Base-by-base conservation (phyloP, 2,113 vertebrate species). In the Dasyprocta punctata region DNA sequence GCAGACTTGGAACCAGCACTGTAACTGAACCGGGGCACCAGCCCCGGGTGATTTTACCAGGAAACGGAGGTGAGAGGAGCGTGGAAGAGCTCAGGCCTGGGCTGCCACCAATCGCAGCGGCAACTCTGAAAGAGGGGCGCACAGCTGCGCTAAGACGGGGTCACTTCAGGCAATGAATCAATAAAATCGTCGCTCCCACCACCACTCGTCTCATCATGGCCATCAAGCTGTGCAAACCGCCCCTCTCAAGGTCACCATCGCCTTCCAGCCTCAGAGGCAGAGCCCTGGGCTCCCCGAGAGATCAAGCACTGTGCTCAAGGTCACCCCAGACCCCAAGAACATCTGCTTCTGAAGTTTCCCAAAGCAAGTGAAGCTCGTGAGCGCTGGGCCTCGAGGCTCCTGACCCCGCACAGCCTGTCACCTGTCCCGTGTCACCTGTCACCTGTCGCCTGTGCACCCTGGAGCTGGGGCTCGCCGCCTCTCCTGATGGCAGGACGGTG, bases 31-130 rank as follows among this genome's bases (percentile, higher is more conserved):
- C 14, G n/a, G 20, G 81, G 16, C 28, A 88, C 49, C 17, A 38
- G 26, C 77, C 97, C 94, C 82, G 71, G 89, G 78, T 22, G n/a
- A 65, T 10, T 77, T n/a, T n/a, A 38, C 86, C 54, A 90, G 86
- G 61, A 95, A 81, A 85, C 4, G 69, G 56, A 97, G 22, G 88
- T 22, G 24, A 5, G 38, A 49, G 28, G 6, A 24, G 26, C 19
- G 44, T 54, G 44, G 61, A 38, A 87, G n/a, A 83, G 47, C 28
- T 69, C 52, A 7, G n/a, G 6, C 58, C 89, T 86, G 7, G 81
- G 58, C 61, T 87, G 20, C 17, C 22, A 60, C 19, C 1, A 3
- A 20, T 52, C 41, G 3, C 44, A 82, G 20, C 56, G 47, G 41
- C 10, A 85, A 80, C 91, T 84, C 36, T 20, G 28, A 82, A 58